Base-by-base conservation (phyloP, 1,140 invertebrate genomes). In the Laupala kohalensis region DNA sequence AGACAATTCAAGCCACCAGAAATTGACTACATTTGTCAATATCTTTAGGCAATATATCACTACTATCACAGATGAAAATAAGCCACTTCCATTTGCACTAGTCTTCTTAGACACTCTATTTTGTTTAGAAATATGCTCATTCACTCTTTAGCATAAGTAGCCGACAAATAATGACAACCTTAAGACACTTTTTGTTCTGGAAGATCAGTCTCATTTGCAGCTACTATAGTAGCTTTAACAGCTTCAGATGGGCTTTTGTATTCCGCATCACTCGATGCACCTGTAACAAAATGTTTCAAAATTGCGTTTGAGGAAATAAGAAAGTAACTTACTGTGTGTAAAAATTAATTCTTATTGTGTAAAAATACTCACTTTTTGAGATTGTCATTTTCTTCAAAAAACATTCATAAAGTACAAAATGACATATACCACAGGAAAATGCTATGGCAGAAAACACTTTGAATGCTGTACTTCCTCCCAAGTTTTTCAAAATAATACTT, bases 401-500 rank as follows among this genome's bases (percentile, higher is more conserved):
- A n/a, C 74, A 76, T 29, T 79, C 73, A 70, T 86, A 81, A n/a
- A 84, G 30, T 28, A 82, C 70, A 13, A 82, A 76, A 75, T 89
- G 88, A 0, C 76, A 74, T 6, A 88, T 74, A 30, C 85, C 83
- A 24, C 85, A 82, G 25, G 84, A 68, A 1, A 83, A 71, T 5
- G 86, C 85, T 0, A 83, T 72, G 2, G 74, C 75, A 62, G 84
- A 80, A 75, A 86, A 88, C 73, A 86, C 82, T 73, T 80, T 80
- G 30, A 88, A 82, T 1, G 87, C 83, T 6, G 74, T 73, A 27
- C 78, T 78, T 6, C 87, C 87, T 6, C 86, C 87, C 30, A 84
- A 74, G 70, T 80, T 78, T 73, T 85, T 84, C 69, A 87, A 87
- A 63, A 88, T 77, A 27, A 86, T 74, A 62, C 88, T 87, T 25